These are phyloP conservation scores for Microctonus hyperodae DNA, from an alignment of 2,888 invertebrate species.

Conservation along the genomic window DNA sequence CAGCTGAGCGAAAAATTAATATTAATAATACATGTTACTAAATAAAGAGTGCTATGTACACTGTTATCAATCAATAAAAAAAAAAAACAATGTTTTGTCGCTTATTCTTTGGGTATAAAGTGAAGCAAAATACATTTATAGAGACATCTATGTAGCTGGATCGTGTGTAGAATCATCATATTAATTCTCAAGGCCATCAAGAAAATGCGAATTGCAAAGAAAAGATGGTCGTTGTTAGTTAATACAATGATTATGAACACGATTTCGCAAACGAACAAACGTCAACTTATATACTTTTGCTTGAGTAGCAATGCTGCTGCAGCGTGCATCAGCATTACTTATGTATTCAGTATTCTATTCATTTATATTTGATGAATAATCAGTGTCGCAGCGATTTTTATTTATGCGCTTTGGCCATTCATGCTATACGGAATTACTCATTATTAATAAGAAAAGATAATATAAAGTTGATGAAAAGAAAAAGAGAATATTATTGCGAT, in stretches of 20 bases:
- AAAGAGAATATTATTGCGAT: conserved; percentile 17
- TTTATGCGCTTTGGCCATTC: conserved; percentile 25
- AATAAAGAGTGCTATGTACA: neutral
- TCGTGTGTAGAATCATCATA: conserved; percentile 13
- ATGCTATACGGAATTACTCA: conserved; percentile 33
- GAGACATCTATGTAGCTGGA: neutral
- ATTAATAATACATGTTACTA: neutral
- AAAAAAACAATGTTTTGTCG: neutral
- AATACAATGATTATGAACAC: conserved; percentile 17
- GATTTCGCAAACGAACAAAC: conserved; percentile 29
- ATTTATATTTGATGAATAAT: conserved; percentile 15
- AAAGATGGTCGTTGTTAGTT: conserved; percentile 48
- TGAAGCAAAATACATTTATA: conserved; percentile 16
- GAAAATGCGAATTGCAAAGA: conserved; percentile 23
- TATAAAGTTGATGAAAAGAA: conserved; percentile 18
- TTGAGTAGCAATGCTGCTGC: conserved; percentile 20
- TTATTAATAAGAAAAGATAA: conserved; percentile 15
- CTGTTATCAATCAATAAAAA: neutral
- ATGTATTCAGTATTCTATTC: neutral
- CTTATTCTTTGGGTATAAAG: neutral
- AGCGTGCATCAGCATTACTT: neutral
- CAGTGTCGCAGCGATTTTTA: conserved; percentile 4
- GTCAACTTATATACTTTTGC: neutral
- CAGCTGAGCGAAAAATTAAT: neutral
- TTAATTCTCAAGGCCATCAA: conserved; percentile 35